These are phyloP conservation scores for Benthosema pterotum DNA, from an alignment of 2,797 vertebrate genomes.

Conservation along the genomic window DNA sequence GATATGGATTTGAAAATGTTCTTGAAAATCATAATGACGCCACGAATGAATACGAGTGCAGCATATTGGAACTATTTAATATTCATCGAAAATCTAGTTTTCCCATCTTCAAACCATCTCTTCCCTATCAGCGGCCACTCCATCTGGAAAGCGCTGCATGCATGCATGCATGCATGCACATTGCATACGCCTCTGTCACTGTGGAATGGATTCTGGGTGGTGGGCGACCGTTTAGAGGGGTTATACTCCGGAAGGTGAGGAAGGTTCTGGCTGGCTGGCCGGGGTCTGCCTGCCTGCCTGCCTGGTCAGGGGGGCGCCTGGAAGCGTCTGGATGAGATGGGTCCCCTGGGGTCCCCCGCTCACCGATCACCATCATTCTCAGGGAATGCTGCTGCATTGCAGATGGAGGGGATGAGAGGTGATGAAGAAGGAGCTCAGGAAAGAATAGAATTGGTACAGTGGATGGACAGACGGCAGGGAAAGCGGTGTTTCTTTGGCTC, in stretches of 20 bases:
- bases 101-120: conserved; percentile 35
- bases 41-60: no score
- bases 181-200: conserved; percentile 26
- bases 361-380: conserved; percentile 53
- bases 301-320: conserved; percentile 35
- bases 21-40: no score
- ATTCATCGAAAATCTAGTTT: not conserved
- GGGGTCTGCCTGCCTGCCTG: conserved; percentile 13
- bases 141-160: conserved; percentile 45
- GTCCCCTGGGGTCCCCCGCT: conserved; percentile 58
- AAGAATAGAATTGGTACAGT: conserved; percentile 18
- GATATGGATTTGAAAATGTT: no score
- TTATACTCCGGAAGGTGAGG: conserved; percentile 40
- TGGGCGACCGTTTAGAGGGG: conserved; percentile 30
- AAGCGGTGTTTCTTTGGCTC: conserved; percentile 34
- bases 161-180: no score
- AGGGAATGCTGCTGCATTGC: conserved; percentile 73
- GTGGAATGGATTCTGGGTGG: conserved; percentile 30
- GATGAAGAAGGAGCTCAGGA: conserved; percentile 59
- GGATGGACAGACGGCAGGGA: conserved; percentile 26
- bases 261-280: conserved; percentile 38
- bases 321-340: conserved; percentile 41
- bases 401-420: conserved; percentile 52
- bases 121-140: conserved; percentile 35
- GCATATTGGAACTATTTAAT: no score